These are phyloP conservation scores for Lethrus apterus DNA, from an alignment of 1,140 invertebrate species.

Conservation along the genomic window DNA sequence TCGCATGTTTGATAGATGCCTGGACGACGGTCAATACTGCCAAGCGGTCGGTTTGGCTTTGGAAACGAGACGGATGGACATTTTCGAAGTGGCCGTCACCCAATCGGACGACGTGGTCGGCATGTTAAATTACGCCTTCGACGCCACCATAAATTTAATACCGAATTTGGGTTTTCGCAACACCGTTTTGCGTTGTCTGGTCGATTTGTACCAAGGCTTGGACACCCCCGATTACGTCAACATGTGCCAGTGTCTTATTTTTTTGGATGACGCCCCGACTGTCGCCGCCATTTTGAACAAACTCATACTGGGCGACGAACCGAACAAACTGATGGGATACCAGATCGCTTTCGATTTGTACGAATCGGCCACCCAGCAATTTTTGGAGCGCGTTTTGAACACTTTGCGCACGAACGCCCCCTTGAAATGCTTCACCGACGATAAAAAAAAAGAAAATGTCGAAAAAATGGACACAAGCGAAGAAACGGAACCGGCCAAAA, in stretches of 20 bases:
- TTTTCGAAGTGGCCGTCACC: slow-evolving; percentile 86
- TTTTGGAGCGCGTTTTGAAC: slow-evolving; percentile 80
- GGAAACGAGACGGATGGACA: slow-evolving; percentile 93
- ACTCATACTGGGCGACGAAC: slow-evolving; percentile 71
- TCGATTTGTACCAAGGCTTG: slow-evolving; percentile 79
- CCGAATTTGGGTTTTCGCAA: slow-evolving; percentile 90
- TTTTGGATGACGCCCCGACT: slow-evolving; percentile 85
- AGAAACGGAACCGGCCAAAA: slow-evolving; percentile 38
- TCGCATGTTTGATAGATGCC: slow-evolving; percentile 92
- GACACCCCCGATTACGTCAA: slow-evolving; percentile 90
- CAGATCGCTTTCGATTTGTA: slow-evolving; percentile 99
- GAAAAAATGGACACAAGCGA: slow-evolving; percentile 45
- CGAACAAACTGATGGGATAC: slow-evolving; percentile 84
- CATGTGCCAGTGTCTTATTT: slow-evolving; percentile 95
- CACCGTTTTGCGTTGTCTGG: slow-evolving; percentile 79
- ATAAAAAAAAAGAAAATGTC: slow-evolving; percentile 51
- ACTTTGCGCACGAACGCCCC: slow-evolving; percentile 77
- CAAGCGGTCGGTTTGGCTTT: slow-evolving; percentile 91
- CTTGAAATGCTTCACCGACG: slow-evolving; percentile 66
- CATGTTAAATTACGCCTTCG: slow-evolving; percentile 90
- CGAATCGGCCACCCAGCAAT: slow-evolving; percentile 98
- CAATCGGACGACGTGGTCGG: slow-evolving; percentile 82
- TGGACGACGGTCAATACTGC: slow-evolving; percentile 88
- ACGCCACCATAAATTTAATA: slow-evolving; percentile 85
- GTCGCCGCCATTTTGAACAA: slow-evolving; percentile 88